Evolutionary conservation across 2,888 invertebrate species (phyloP).

Genomic region (Monopis laevigella): DNA sequence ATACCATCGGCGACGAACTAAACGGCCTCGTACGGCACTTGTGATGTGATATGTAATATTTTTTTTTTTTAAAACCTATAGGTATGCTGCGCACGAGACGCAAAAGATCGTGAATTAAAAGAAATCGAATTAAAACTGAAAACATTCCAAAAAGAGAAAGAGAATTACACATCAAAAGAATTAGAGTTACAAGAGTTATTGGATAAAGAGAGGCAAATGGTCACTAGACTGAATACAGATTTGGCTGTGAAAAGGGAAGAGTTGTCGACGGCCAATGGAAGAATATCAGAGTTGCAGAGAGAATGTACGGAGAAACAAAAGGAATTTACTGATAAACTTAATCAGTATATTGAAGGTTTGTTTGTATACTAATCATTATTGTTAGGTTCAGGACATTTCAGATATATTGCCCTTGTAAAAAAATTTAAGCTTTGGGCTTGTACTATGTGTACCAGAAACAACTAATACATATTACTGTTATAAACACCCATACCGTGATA

Average conservation of each 20-base stretch:
- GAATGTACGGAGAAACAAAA: conserved; percentile 63
- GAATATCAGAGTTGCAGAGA: conserved; percentile 64
- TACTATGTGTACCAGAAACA: too few relatives aligned
- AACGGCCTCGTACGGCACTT: too few relatives aligned
- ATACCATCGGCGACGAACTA: too few relatives aligned
- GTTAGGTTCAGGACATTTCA: too few relatives aligned
- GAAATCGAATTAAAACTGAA: conserved; percentile 49
- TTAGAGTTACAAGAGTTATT: conserved; percentile 53
- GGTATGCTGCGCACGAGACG: conserved; percentile 69
- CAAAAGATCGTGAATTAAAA: conserved; percentile 64
- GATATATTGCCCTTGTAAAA: too few relatives aligned
- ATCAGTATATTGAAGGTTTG: conserved; percentile 48
- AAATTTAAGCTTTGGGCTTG: too few relatives aligned
- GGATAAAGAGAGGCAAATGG: conserved; percentile 60
- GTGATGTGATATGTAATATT: too few relatives aligned
- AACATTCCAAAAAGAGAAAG: conserved; percentile 37
- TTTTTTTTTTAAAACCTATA: conserved; percentile 26
- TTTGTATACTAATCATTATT: too few relatives aligned
- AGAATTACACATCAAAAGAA: conserved; percentile 43
- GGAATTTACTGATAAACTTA: conserved; percentile 50
- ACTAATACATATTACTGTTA: too few relatives aligned
- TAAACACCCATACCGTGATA: too few relatives aligned
- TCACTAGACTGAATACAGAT: conserved; percentile 56
- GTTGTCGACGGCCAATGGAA: conserved; percentile 60
- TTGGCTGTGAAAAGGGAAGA: conserved; percentile 57